A percentile compares a stretch with the other conserved stretches of the same genome.
Conservation (phyloP, 1,140 invertebrate species). For the Carposina sasakii region DNA sequence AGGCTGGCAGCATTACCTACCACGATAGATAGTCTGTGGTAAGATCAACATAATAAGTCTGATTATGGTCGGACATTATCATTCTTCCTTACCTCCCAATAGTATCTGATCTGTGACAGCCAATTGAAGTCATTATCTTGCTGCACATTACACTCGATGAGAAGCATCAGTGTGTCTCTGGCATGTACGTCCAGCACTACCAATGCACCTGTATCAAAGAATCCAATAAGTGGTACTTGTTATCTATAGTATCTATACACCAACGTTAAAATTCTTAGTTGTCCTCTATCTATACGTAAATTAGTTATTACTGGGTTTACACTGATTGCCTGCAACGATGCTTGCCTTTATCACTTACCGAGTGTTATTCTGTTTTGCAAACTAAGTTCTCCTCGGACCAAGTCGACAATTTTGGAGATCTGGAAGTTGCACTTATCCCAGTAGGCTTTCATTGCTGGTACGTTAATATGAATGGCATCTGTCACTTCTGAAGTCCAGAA, state of each 20-base stretch:
- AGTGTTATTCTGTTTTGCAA: constrained; percentile 92
- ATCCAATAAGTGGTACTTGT: neutral
- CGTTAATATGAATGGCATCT: constrained; percentile 76
- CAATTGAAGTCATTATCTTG: constrained; percentile 91
- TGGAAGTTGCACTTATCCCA: constrained; percentile 77
- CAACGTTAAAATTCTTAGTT: too few relatives aligned
- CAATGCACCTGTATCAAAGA: constrained; percentile 77
- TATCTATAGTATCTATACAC: neutral
- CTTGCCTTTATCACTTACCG: constrained; percentile 75
- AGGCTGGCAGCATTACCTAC: too few relatives aligned
- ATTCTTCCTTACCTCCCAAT: constrained; percentile 85
- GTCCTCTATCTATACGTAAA: too few relatives aligned
- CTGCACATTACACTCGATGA: constrained; percentile 80
- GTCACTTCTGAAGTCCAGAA: constrained; percentile 94
- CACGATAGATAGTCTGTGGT: too few relatives aligned
- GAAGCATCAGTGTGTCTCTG: constrained; percentile 84
- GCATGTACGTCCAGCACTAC: constrained; percentile 96
- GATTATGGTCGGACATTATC: neutral
- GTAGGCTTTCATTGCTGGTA: constrained; percentile 70
- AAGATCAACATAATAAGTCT: too few relatives aligned
- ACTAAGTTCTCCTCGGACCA: constrained; percentile 90
- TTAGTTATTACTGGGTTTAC: too few relatives aligned
- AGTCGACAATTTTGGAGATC: constrained; percentile 86
- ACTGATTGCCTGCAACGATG: too few relatives aligned
- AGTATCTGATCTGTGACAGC: constrained; percentile 92